Conservation (phyloP, 2,797 vertebrate genomes). For the Acipenser transmontanus region DNA sequence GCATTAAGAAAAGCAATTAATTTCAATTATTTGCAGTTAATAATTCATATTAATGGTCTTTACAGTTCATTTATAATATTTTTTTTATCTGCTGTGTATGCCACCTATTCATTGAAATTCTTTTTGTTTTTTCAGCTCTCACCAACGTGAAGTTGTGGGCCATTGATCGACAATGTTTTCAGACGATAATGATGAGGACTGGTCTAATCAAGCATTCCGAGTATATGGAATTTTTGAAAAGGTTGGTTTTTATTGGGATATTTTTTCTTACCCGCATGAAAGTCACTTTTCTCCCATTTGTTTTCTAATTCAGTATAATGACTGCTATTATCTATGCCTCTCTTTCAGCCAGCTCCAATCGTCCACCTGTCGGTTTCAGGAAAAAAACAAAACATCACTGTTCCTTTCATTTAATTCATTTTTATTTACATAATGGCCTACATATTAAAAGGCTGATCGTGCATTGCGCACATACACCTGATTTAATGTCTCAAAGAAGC, state of each 20-base stretch:
- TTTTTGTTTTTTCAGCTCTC: slow-evolving; percentile 61
- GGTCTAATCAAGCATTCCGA: slow-evolving; percentile 94
- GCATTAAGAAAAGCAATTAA: no score
- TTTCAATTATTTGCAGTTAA: background rate
- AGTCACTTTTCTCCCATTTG: slow-evolving; percentile 6
- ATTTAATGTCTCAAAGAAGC: no score
- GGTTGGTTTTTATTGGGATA: slow-evolving; percentile 50
- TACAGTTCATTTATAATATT: background rate
- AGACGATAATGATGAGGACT: slow-evolving; percentile 97
- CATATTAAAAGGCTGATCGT: no score
- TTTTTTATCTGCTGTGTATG: slow-evolving; percentile 23
- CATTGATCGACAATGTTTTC: slow-evolving; percentile 93
- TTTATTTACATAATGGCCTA: no score
- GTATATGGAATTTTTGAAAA: slow-evolving; percentile 96
- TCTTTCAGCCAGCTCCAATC: slow-evolving; percentile 12
- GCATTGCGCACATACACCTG: no score
- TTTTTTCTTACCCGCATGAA: background rate
- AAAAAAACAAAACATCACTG: no score
- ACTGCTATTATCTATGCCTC: slow-evolving; percentile 16
- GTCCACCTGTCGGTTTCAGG: background rate
- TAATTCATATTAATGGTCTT: background rate
- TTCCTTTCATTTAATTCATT: no score
- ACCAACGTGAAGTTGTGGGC: slow-evolving; percentile 92
- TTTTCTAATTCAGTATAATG: slow-evolving; percentile 12
- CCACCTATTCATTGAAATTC: no score